Evolutionary conservation across 2,888 invertebrate genomes (phyloP).

Genomic region (Phania funesta): DNA sequence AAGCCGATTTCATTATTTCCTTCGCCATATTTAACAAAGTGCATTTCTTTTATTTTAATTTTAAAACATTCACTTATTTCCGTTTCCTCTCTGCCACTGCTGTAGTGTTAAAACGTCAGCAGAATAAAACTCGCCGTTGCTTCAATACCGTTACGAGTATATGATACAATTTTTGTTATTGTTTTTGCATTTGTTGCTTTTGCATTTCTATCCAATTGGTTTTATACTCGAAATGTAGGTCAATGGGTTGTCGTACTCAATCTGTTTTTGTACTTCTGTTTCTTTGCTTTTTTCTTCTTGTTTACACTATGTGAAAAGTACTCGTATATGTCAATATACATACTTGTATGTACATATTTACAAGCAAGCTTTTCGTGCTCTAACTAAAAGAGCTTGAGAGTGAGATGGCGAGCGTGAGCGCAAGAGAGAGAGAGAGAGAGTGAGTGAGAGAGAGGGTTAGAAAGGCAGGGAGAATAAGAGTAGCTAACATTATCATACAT

Average conservation of each 20-base stretch:
- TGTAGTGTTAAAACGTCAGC: background rate
- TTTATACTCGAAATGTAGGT: conserved; percentile 73
- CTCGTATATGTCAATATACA: background rate
- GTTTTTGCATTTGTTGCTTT: conserved; percentile 30
- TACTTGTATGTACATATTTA: no score
- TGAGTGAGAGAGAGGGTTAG: background rate
- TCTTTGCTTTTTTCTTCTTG: conserved; percentile 4
- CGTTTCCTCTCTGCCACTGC: conserved; percentile 31
- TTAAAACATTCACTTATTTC: conserved; percentile 34
- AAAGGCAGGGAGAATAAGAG: background rate
- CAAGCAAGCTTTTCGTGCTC: no score
- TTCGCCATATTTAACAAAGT: conserved; percentile 31
- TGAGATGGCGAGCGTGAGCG: no score
- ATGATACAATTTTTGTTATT: conserved; percentile 7
- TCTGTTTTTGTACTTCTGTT: conserved; percentile 47
- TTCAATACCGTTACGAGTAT: no score
- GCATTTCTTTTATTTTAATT: conserved; percentile 8
- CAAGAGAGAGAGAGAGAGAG: background rate
- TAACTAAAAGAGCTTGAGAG: no score
- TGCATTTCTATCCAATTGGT: conserved; percentile 14
- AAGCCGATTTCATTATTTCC: conserved; percentile 44
- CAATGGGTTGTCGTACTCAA: conserved; percentile 75
- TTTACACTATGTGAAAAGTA: conserved; percentile 6
- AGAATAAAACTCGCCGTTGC: background rate
- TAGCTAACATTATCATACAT: background rate